Evolutionary conservation across 2,113 vertebrate genomes (phyloP).

Genomic region (Pelobates fuscus): DNA sequence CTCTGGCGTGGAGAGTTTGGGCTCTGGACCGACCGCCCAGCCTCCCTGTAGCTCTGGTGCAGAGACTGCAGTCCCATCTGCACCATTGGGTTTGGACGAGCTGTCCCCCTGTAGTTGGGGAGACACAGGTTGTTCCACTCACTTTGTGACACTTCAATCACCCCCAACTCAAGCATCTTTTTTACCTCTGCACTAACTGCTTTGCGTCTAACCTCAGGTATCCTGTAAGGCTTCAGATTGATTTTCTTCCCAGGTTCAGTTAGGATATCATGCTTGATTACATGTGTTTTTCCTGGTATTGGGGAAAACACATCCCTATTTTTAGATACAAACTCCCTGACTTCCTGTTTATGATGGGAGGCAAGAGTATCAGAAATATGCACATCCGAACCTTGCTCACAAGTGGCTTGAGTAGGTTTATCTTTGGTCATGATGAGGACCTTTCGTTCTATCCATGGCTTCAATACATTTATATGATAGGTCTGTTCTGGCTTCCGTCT

Average conservation of each 20-base stretch:
- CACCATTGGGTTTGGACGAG: no score
- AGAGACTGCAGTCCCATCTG: no score
- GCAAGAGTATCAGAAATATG: background rate
- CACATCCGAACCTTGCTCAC: background rate
- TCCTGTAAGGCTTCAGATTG: background rate
- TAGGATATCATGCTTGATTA: background rate
- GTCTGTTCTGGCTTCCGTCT: background rate
- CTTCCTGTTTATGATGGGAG: background rate
- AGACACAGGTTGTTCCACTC: background rate
- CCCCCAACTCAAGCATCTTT: background rate
- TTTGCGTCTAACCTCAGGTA: background rate
- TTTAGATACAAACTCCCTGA: background rate
- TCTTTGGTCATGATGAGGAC: background rate
- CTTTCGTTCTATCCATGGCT: slow-evolving; percentile 50
- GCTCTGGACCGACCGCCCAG: no score
- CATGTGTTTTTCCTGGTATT: background rate
- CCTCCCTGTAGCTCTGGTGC: no score
- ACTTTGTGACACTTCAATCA: slow-evolving; percentile 5
- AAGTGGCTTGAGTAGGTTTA: background rate
- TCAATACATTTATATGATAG: background rate
- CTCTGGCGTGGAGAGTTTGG: no score
- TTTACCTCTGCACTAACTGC: slow-evolving; percentile 1
- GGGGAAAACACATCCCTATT: background rate
- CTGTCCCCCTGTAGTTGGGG: no score
- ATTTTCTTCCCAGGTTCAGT: background rate